A percentile compares a stretch with the other conserved stretches of the same genome.
These are phyloP conservation scores for Pseudomyrmex concolor DNA, from an alignment of 1,140 invertebrate genomes.

Conservation along the genomic window DNA sequence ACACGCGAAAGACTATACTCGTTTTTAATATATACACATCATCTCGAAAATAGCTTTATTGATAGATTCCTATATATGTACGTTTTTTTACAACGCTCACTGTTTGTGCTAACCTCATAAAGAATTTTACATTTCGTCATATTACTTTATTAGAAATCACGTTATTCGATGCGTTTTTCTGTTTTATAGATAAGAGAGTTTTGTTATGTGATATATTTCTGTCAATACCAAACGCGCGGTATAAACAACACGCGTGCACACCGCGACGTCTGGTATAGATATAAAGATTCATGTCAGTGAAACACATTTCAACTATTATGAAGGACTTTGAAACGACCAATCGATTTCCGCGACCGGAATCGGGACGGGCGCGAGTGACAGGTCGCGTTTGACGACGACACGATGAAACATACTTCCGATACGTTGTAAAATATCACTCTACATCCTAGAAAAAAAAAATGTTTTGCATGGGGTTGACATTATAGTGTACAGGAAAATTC, in stretches of 20 bases:
- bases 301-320: slow-evolving; percentile 58
- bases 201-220: slow-evolving; percentile 59
- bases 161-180: slow-evolving; percentile 37
- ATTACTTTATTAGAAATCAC: slow-evolving; percentile 37
- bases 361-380: slow-evolving; percentile 55
- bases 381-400: slow-evolving; percentile 57
- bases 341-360: slow-evolving; percentile 56
- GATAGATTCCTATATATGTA: neutral
- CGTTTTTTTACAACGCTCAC: neutral
- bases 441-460: slow-evolving; percentile 42
- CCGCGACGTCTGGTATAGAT: slow-evolving; percentile 37
- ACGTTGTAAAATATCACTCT: slow-evolving; percentile 53
- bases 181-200: slow-evolving; percentile 44
- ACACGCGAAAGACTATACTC: neutral
- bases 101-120: neutral
- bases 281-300: slow-evolving; percentile 58
- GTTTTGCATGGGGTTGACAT: slow-evolving; percentile 6
- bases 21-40: slow-evolving; percentile 1
- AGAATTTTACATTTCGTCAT: slow-evolving; percentile 22
- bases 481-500: slow-evolving; percentile 20
- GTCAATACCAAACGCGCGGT: slow-evolving; percentile 52
- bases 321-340: slow-evolving; percentile 59
- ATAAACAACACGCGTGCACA: slow-evolving; percentile 45
- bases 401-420: slow-evolving; percentile 57
- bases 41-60: slow-evolving; percentile 16